Evolutionary conservation across 2,888 invertebrate genomes (phyloP), one percentile per base, ranked within the genome.

Genomic region (Chrysolina americana): DNA sequence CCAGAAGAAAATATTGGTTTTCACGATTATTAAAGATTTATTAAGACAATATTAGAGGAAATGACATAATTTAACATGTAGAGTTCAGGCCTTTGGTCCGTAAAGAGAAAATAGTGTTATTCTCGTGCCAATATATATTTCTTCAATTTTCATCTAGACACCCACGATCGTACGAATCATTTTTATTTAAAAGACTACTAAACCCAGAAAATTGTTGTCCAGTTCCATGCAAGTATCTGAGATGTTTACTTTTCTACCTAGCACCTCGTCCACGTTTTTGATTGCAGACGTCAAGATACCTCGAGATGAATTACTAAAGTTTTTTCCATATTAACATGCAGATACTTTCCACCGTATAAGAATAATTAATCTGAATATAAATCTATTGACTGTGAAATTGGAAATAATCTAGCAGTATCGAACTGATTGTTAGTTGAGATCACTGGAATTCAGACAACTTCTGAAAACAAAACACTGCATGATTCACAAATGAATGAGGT

Each of bases 331-430:
- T 59, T 15, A 23, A 17, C 9, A 15, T 23, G 56, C n/a, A 59
- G 2, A n/a, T 17, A 0, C 5, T 28, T 59, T 59, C 23, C 13
- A 5, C 21, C 11, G 19, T 53, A 19, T 3, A 53, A 4, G 21
- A 53, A 36, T n/a, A 9, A 59, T 59, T 36, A 36, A n/a, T 36
- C 23, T 15, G n/a, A 59, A 59, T n/a, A 15, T 59, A 36, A 28
- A 59, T 59, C 23, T 50, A 19, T 50, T 50, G 50, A 50, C 50
- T 50, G 44, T 44, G 28, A 59, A 59, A 59, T 28, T 28, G 59
- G 36, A n/a, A 59, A n/a, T 59, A 4, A 28, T 13, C n/a, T 15
- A 59, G 6, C 28, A 1, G 5, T 36, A 23, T 28, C 36, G 10
- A 28, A 59, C 59, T 59, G 59, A 59, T 15, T 36, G 36, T 15